Evolutionary conservation across 1,140 invertebrate species (phyloP).

Genomic region (Panulirus ornatus): DNA sequence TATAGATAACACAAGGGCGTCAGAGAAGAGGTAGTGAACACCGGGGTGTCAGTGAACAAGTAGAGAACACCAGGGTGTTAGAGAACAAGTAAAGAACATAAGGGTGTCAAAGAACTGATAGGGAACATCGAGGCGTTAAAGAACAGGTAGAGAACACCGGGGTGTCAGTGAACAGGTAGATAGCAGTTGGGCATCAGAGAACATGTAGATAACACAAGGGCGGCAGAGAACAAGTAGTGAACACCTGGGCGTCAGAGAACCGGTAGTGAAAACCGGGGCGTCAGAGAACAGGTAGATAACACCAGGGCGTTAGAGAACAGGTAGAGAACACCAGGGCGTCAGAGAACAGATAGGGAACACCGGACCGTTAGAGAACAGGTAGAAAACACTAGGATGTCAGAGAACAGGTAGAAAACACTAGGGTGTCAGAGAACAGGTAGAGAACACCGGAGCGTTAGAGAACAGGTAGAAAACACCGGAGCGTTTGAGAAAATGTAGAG

Average conservation of each 20-base stretch:
- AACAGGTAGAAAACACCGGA: too few species aligned
- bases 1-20: neutral
- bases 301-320: neutral
- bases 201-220: neutral
- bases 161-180: neutral
- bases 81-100: too few species aligned
- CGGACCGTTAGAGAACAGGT: too few species aligned
- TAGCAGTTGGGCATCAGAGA: too few species aligned
- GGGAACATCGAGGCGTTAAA: neutral
- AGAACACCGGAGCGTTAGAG: too few species aligned
- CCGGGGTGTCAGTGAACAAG: neutral
- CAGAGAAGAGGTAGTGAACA: neutral
- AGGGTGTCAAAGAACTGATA: too few species aligned
- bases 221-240: neutral
- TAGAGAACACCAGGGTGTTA: neutral
- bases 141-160: neutral
- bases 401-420: too few species aligned
- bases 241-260: neutral
- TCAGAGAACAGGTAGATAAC: too few species aligned
- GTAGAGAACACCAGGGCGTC: neutral
- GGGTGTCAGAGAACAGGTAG: too few species aligned
- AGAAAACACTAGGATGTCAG: too few species aligned
- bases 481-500: neutral
- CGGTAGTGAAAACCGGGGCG: neutral
- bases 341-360: neutral